Base-by-base conservation (phyloP, 2,888 invertebrate genomes). In the Tipula confusa region DNA sequence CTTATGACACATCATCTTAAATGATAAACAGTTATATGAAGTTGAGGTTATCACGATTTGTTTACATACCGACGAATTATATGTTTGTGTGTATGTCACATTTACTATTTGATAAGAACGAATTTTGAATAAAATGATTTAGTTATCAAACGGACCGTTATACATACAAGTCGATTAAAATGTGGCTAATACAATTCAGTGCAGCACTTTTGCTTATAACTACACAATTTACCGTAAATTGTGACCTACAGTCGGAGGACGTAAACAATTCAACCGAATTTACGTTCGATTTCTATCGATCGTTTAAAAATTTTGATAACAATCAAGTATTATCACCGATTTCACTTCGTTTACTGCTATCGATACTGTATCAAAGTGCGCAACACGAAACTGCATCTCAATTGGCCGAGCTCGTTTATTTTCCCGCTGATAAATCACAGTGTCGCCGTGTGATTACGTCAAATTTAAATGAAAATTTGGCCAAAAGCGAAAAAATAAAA, bases 311-410 rank as follows among this genome's bases (percentile, higher is more conserved):
- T 29, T 29, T 80, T 15, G 29, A 6, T 7, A 5, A 29, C 29
- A 80, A 5, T 2, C 29, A 29, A 29, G 29, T 80, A 4, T 1
- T 80, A 3, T 80, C 80, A n/a, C 80, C 80, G 4, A 15, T n/a
- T 7, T 80, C 80, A n/a, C n/a, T 80, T 0, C 80, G 80, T 1
- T 29, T 80, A 5, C 13, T 80, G 29, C 15, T 80, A 80, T 80
- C 80, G 15, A n/a, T 80, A n/a, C 1, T 80, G 9, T 80, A 80
- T 29, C 80, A 80, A 80, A 80, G 80, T n/a, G 80, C 80, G 13
- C 6, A 29, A 5, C 6, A 2, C 1, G 1, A 80, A 29, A 31
- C 31, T n/a, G n/a, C 4, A 29, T 29, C n/a, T 13, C 6, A 80
- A 15, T 80, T 80, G n/a, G 29, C 29, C n/a, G 13, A 80, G 15